A percentile compares a stretch with the other conserved stretches of the same genome.
Evolutionary conservation across 2,888 invertebrate genomes (phyloP).

Genomic region (Opisthograptis luteolata): DNA sequence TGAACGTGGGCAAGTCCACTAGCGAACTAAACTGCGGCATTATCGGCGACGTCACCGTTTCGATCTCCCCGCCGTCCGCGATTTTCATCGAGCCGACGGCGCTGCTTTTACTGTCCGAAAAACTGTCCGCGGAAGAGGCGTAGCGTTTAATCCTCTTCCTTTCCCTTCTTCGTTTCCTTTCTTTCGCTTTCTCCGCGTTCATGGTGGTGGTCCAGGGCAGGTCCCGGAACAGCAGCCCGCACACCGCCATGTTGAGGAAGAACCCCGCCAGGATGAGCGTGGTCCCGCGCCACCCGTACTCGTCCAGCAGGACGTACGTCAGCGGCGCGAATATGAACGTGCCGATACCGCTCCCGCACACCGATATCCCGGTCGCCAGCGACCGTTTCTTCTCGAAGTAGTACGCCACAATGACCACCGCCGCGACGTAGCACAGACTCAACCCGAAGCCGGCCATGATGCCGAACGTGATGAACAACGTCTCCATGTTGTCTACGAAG

Average conservation of each 20-base stretch:
- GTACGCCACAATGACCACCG: constrained; percentile 95
- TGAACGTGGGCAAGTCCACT: constrained; percentile 93
- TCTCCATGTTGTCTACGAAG: constrained; percentile 89
- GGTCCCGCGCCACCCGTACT: constrained; percentile 93
- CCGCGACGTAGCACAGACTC: constrained; percentile 94
- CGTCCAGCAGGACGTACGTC: constrained; percentile 88
- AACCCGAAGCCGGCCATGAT: constrained; percentile 93
- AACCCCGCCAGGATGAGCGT: constrained; percentile 92
- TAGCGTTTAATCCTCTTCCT: constrained; percentile 82
- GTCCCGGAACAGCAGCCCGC: constrained; percentile 92
- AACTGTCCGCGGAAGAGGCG: constrained; percentile 88
- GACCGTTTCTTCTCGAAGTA: constrained; percentile 94
- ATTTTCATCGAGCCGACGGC: constrained; percentile 84
- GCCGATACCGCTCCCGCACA: constrained; percentile 94
- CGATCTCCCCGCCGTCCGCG: constrained; percentile 57
- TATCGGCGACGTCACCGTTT: constrained; percentile 66
- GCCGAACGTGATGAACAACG: constrained; percentile 92
- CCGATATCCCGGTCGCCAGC: constrained; percentile 93
- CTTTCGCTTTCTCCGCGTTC: constrained; percentile 86
- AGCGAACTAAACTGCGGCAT: constrained; percentile 89
- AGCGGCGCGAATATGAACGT: constrained; percentile 94
- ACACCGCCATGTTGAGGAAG: constrained; percentile 92
- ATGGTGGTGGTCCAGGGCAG: constrained; percentile 82
- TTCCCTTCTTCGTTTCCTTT: constrained; percentile 85
- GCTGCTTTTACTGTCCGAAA: constrained; percentile 88